Conservation (phyloP, 2,797 vertebrate genomes). For the Naso thynnoides region DNA sequence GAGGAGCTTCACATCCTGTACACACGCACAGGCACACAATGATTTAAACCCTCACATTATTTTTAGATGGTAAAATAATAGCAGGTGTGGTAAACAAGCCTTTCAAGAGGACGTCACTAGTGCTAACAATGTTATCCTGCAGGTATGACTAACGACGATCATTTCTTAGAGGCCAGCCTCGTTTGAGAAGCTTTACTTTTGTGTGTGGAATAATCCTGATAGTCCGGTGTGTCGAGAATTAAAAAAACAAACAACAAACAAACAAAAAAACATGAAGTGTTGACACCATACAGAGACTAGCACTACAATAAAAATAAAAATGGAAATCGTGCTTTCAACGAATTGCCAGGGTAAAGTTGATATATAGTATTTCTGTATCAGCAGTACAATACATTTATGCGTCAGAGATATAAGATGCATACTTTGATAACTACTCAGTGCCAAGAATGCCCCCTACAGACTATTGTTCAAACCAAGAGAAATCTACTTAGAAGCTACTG, state of each 20-base stretch:
- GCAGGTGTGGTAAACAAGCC: conserved; percentile 35
- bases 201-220: conserved; percentile 6
- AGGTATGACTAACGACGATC: conserved; percentile 15
- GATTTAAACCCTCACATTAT: not conserved
- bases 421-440: not conserved
- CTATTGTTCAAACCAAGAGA: not conserved
- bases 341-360: no score
- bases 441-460: not conserved
- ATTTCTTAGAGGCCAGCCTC: not conserved
- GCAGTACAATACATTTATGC: not conserved
- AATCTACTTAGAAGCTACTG: not conserved
- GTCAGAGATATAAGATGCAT: not conserved
- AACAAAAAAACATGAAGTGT: not conserved
- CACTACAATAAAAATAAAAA: not conserved
- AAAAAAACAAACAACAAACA: no score
- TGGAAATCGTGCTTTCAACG: not conserved
- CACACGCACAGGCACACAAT: not conserved
- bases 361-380: no score
- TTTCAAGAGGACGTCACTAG: conserved; percentile 1
- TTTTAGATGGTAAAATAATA: conserved; percentile 10
- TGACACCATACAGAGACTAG: not conserved
- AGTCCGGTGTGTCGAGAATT: not conserved
- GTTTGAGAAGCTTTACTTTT: not conserved
- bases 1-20: not conserved
- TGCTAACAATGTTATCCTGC: conserved; percentile 37